Conservation (phyloP, 2,797 vertebrate genomes). For the Dryobates pubescens region DNA sequence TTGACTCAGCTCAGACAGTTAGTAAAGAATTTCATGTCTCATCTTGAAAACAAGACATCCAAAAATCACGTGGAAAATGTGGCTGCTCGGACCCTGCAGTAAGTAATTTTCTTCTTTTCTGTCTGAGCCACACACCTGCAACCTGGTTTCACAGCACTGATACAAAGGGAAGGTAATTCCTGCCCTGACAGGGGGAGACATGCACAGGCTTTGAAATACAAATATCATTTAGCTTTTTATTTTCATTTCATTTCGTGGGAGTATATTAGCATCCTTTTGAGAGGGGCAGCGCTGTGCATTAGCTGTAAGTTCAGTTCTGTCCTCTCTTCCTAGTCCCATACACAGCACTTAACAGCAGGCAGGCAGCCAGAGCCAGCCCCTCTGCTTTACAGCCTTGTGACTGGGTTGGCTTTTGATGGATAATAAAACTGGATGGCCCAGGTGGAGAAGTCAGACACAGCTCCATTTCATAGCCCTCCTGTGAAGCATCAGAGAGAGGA, state of each 20-base stretch:
- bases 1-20: neutral
- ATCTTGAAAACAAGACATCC: neutral
- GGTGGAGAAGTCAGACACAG: neutral
- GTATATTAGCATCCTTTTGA: neutral
- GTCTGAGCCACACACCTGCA: neutral
- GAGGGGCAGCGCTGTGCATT: neutral
- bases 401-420: neutral
- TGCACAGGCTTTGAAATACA: neutral
- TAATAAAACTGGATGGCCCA: neutral
- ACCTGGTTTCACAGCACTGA: neutral
- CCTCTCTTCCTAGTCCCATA: neutral
- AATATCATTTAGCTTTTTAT: neutral
- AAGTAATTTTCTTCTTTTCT: neutral
- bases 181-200: neutral
- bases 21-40: neutral
- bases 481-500: neutral
- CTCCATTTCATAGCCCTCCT: neutral
- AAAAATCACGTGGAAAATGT: neutral
- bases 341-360: neutral
- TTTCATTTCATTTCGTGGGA: neutral
- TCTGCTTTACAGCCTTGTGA: neutral
- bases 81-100: neutral
- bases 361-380: neutral
- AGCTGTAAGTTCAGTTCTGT: neutral
- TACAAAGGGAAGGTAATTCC: neutral